A percentile compares a stretch with the other conserved stretches of the same genome.
phyloP scores from a whole-genome alignment of 2,113 vertebrate genomes.

The Datnioides undecimradiatus region DNA sequence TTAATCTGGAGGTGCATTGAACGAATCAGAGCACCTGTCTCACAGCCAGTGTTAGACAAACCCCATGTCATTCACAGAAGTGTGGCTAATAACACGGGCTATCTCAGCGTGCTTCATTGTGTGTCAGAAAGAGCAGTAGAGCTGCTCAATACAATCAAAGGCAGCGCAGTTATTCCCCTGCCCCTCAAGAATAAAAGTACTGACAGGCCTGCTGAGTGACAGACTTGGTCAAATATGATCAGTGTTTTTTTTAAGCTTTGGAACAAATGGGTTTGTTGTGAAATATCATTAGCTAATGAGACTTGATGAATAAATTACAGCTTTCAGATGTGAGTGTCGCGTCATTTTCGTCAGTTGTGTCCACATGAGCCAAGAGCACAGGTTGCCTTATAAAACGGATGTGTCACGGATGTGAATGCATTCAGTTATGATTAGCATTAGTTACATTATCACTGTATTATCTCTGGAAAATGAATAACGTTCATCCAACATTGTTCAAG shows the following conservation, averaged over 20 bases:
- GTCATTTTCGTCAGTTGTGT: constrained; percentile 14
- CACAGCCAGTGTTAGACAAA: constrained; percentile 66
- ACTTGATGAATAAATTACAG: constrained; percentile 29
- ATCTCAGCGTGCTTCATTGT: constrained; percentile 69
- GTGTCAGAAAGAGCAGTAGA: constrained; percentile 68
- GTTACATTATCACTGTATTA: not conserved
- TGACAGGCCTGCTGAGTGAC: constrained; percentile 52
- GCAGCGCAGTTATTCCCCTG: constrained; percentile 33
- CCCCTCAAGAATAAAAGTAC: constrained; percentile 26
- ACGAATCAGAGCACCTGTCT: constrained; percentile 66
- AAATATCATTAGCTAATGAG: constrained; percentile 33
- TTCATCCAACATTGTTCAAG: not conserved
- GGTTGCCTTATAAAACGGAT: not conserved
- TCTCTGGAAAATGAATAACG: not conserved
- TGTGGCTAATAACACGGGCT: constrained; percentile 77
- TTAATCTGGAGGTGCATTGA: constrained; percentile 48
- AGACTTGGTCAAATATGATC: constrained; percentile 37
- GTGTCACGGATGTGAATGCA: not conserved
- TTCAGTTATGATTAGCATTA: not conserved
- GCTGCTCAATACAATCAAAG: constrained; percentile 75
- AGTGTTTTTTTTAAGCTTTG: constrained; percentile 29
- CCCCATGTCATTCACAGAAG: constrained; percentile 73
- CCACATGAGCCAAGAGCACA: not conserved
- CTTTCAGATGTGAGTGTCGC: constrained; percentile 5
- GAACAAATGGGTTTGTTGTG: constrained; percentile 38